Conservation (phyloP, 1,140 invertebrate species). For the Bursaphelenchus mucronatus region DNA sequence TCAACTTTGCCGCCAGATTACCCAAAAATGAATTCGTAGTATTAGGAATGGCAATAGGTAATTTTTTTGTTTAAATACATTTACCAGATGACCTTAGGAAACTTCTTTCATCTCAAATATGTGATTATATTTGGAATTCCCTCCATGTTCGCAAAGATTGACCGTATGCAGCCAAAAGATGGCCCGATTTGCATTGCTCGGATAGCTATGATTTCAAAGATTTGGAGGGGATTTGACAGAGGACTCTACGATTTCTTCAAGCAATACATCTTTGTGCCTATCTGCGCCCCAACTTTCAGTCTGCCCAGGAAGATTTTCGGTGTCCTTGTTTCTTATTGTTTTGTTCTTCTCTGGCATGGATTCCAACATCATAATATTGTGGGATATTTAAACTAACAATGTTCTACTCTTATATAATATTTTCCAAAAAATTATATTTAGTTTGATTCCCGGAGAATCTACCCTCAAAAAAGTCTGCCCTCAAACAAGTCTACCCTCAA, state of each 20-base stretch:
- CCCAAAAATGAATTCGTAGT: constrained; percentile 58
- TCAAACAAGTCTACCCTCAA: no score
- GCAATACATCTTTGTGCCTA: constrained; percentile 59
- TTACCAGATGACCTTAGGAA: constrained; percentile 29
- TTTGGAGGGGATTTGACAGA: constrained; percentile 58
- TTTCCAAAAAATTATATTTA: background rate
- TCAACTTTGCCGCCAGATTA: constrained; percentile 39
- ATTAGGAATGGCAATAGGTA: constrained; percentile 60
- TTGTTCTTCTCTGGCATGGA: constrained; percentile 60
- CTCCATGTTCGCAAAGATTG: constrained; percentile 51
- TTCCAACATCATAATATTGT: constrained; percentile 60
- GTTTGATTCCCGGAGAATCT: background rate
- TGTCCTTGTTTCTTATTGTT: constrained; percentile 55
- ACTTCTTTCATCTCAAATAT: constrained; percentile 60
- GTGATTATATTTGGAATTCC: constrained; percentile 60
- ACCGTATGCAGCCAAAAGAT: constrained; percentile 54
- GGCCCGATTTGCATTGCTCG: constrained; percentile 58
- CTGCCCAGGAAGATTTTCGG: constrained; percentile 52
- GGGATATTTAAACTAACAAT: constrained; percentile 21
- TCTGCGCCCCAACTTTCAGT: constrained; percentile 54
- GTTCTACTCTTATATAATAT: no score
- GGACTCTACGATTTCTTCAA: constrained; percentile 59
- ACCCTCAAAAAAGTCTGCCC: no score
- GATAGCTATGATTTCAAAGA: constrained; percentile 57
- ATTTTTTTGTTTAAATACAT: background rate